phyloP scores from a whole-genome alignment of 2,797 vertebrate genomes.

The Halcyon chelicuti region DNA sequence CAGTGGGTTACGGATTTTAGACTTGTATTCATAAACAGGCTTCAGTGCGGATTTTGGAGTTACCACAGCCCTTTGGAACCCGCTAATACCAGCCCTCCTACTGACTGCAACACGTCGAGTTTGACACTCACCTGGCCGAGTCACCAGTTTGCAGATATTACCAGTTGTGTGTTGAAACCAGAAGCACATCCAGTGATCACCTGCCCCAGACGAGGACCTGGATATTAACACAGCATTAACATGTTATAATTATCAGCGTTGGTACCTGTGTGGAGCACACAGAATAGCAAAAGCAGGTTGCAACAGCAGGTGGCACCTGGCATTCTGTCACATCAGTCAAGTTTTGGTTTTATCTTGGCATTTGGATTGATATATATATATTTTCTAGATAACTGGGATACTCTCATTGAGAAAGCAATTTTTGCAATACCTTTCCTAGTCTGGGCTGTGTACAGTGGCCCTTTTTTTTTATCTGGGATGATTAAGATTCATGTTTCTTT shows the following conservation, averaged over 20 bases:
- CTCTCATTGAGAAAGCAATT: not conserved
- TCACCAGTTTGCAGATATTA: not conserved
- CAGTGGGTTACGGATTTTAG: not conserved
- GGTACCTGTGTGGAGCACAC: not conserved
- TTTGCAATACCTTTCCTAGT: not conserved
- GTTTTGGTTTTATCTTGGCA: not conserved
- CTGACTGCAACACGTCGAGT: accelerated
- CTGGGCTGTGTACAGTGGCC: not conserved
- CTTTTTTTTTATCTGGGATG: not conserved
- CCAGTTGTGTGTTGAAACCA: not conserved
- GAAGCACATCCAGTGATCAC: not conserved
- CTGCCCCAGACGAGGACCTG: not conserved
- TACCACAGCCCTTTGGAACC: not conserved
- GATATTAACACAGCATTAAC: not conserved
- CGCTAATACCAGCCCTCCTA: not conserved
- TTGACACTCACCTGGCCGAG: not conserved
- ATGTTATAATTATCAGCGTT: not conserved
- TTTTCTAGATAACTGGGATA: not conserved
- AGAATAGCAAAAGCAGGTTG: not conserved
- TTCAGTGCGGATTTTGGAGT: not conserved
- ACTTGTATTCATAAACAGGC: not conserved
- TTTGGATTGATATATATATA: not conserved
- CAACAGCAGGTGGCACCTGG: not conserved
- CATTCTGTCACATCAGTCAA: not conserved
- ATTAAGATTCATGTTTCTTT: slow-evolving; percentile 3